A percentile compares a stretch with the other conserved stretches of the same genome.
phyloP scores from a whole-genome alignment of 2,113 vertebrate species.

The Sitta europaea region DNA sequence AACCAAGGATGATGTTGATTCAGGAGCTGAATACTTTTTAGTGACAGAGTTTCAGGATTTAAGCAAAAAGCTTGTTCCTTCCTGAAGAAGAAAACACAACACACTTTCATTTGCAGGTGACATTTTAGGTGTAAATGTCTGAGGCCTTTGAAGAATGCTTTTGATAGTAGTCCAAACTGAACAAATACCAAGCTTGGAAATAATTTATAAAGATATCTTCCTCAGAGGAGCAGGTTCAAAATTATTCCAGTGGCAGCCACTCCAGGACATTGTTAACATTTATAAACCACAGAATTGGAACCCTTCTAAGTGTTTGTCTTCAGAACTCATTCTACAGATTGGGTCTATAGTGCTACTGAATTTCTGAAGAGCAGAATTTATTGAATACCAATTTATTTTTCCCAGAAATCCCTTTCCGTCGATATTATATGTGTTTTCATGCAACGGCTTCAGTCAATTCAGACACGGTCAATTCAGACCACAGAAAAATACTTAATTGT shows the following conservation, averaged over 20 bases:
- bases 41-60: neutral
- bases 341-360: neutral
- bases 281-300: neutral
- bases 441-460: neutral
- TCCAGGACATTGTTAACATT: neutral
- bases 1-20: neutral
- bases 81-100: neutral
- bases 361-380: neutral
- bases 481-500: neutral
- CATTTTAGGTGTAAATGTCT: constrained; percentile 22
- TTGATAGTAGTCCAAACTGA: neutral
- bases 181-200: neutral
- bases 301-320: neutral
- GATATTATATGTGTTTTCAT: neutral
- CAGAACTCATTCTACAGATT: neutral
- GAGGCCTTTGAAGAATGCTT: neutral
- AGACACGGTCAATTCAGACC: neutral
- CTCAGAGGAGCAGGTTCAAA: neutral
- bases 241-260: neutral
- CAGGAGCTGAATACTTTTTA: neutral
- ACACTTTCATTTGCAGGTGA: neutral
- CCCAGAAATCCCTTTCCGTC: neutral
- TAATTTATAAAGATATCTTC: neutral
- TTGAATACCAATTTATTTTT: neutral
- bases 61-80: neutral